Base-by-base conservation (phyloP, 2,797 vertebrate genomes). In the Cirrhinus molitorella region DNA sequence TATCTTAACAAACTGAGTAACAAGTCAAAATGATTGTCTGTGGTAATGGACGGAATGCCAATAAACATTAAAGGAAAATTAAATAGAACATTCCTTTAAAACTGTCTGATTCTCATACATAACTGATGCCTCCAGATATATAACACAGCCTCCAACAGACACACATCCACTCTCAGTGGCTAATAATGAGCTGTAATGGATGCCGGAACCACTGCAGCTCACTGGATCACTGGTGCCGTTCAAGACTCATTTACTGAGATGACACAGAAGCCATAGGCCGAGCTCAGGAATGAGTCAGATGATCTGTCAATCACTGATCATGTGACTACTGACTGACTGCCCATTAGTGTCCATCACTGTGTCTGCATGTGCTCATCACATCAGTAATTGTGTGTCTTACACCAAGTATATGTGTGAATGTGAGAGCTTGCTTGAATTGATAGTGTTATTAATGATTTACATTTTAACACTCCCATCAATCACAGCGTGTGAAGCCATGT, bases 211-310 rank as follows among this genome's bases (percentile, higher is more conserved):
- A 31, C 28, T 28, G 17, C 17, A 14, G 37, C 51, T 71, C 37
- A 23, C 23, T 34, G 68, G 40, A 73, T 83, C 89, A 86, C 90
- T 91, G 90, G 92, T 93, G 91, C 91, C 91, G 84, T 92, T 89
- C 91, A 94, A 90, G 91, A 91, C 90, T 93, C 92, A 93, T 94
- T 94, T 93, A 91, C 16, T 83, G 90, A 89, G 82, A 90, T 93
- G 91, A 92, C 91, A 91, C 92, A 92, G 80, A 28, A 81, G 66
- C 80, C 45, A 49, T 87, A 89, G 83, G 75, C 84, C 87, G 85
- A 90, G 85, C 55, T 87, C 85, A 66, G 45, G 83, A 47, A 85
- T 82, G 71, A 82, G 71, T 74, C 80, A 65, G 68, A 73, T 63
- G 37, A 49, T 59, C 40, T 71, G 67, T 77, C 76, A 75, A 47